phyloP scores from a whole-genome alignment of 2,113 vertebrate genomes.

The Trematomus loennbergii region DNA sequence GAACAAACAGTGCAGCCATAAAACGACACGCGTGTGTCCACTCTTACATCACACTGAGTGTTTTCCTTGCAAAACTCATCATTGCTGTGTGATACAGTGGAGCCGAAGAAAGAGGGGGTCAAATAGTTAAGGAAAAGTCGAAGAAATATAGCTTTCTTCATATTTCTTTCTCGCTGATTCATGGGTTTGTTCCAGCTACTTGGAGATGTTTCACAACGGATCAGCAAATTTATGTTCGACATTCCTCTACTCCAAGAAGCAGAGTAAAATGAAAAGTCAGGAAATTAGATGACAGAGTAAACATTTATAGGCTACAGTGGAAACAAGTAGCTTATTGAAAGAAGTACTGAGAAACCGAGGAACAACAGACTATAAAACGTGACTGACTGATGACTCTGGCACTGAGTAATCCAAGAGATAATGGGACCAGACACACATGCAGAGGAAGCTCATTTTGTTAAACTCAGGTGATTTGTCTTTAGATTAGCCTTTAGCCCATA shows the following conservation, averaged over 20 bases:
- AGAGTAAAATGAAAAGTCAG: neutral
- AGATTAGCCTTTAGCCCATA: conserved; percentile 24
- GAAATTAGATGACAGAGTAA: neutral
- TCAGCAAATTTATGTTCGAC: conserved; percentile 15
- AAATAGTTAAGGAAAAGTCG: conserved; percentile 22
- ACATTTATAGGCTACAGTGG: neutral
- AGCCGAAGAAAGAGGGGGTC: neutral
- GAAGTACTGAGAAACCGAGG: neutral
- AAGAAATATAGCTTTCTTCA: neutral
- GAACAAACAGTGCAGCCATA: conserved; percentile 63
- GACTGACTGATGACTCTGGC: neutral
- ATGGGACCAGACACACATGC: neutral
- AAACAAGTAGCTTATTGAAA: conserved; percentile 2
- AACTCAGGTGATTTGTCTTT: neutral
- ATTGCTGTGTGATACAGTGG: conserved; percentile 36
- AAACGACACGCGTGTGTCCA: conserved; percentile 20
- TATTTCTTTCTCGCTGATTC: conserved; percentile 25
- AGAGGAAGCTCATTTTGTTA: neutral
- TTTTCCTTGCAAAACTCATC: conserved; percentile 34
- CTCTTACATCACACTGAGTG: neutral
- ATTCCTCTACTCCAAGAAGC: neutral
- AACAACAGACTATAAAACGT: conserved; percentile 1
- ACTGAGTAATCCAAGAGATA: neutral
- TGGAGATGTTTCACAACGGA: conserved; percentile 10
- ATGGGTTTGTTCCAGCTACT: conserved; percentile 39